These are phyloP conservation scores for Hofmannophila pseudospretella DNA, from an alignment of 2,888 invertebrate genomes.

Conservation along the genomic window DNA sequence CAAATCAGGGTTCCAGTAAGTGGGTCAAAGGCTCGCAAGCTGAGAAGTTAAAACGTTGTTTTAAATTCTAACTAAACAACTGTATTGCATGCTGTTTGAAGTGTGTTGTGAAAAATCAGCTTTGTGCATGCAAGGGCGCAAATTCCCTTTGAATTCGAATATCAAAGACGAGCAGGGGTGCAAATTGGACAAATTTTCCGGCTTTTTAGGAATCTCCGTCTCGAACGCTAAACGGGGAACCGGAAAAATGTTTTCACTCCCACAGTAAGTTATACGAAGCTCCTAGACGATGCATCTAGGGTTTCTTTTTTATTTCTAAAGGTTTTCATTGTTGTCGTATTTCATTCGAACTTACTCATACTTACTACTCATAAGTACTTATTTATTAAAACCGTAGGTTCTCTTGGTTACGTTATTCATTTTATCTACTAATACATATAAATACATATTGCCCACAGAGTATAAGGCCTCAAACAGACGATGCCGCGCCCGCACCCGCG, in stretches of 20 bases:
- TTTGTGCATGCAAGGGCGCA: conserved; percentile 28
- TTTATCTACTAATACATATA: too few species aligned
- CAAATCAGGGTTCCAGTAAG: conserved; percentile 10
- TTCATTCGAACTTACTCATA: too few species aligned
- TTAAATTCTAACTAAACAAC: conserved; percentile 1
- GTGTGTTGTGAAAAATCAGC: not conserved
- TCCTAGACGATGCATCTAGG: too few species aligned
- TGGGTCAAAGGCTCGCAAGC: not conserved
- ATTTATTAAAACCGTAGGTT: too few species aligned
- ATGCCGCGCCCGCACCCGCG: too few species aligned
- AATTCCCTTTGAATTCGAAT: conserved; percentile 46
- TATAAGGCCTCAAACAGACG: too few species aligned
- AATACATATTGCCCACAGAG: too few species aligned
- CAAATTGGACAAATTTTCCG: conserved; percentile 59
- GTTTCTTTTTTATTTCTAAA: too few species aligned
- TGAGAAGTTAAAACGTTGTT: not conserved
- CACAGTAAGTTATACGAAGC: not conserved
- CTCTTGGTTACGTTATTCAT: too few species aligned
- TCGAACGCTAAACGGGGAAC: conserved; percentile 31
- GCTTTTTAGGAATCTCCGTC: conserved; percentile 44
- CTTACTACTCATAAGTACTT: too few species aligned
- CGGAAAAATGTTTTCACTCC: conserved; percentile 31
- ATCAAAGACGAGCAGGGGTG: conserved; percentile 42
- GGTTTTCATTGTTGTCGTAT: too few species aligned
- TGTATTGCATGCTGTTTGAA: not conserved